These are phyloP conservation scores for Neodontobutis hainanensis DNA, from an alignment of 2,113 vertebrate species.

Conservation along the genomic window DNA sequence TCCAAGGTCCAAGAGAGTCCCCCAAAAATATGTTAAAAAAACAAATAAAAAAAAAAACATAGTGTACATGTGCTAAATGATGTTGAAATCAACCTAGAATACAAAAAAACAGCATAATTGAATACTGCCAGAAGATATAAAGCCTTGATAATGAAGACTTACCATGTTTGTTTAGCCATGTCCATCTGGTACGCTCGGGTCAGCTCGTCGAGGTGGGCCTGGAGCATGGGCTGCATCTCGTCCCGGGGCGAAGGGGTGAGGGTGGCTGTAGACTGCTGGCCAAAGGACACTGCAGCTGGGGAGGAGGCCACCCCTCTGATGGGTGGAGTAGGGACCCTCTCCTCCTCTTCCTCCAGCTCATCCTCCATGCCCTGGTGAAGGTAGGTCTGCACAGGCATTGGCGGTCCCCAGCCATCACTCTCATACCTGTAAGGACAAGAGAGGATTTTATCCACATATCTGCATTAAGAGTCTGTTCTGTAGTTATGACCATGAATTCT, in stretches of 20 bases:
- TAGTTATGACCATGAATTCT: too few relatives aligned
- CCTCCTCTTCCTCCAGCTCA: constrained; percentile 97
- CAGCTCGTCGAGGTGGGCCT: constrained; percentile 94
- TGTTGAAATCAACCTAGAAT: too few relatives aligned
- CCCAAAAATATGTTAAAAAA: too few relatives aligned
- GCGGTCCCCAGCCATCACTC: constrained; percentile 94
- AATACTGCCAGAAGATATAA: too few relatives aligned
- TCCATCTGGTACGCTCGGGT: constrained; percentile 98
- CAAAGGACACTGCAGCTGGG: constrained; percentile 94
- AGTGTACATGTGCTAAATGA: too few relatives aligned
- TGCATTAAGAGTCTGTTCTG: too few relatives aligned
- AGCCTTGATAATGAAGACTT: constrained; percentile 26
- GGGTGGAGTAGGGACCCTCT: constrained; percentile 95
- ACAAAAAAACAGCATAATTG: background rate
- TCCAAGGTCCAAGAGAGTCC: too few relatives aligned
- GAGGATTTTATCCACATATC: too few relatives aligned
- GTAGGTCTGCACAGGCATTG: constrained; percentile 95
- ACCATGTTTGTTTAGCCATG: constrained; percentile 97
- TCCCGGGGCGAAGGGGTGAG: constrained; percentile 95
- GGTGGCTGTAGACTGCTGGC: constrained; percentile 96
- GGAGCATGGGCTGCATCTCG: constrained; percentile 97
- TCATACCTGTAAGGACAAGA: constrained; percentile 84
- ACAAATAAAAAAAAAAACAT: too few relatives aligned
- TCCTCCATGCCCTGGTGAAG: constrained; percentile 98
- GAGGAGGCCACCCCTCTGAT: constrained; percentile 96